Percentiles rank a stretch among this genome's conserved stretches.
phyloP scores from a whole-genome alignment of 2,113 vertebrate genomes.

The Malaclemys terrapin region DNA sequence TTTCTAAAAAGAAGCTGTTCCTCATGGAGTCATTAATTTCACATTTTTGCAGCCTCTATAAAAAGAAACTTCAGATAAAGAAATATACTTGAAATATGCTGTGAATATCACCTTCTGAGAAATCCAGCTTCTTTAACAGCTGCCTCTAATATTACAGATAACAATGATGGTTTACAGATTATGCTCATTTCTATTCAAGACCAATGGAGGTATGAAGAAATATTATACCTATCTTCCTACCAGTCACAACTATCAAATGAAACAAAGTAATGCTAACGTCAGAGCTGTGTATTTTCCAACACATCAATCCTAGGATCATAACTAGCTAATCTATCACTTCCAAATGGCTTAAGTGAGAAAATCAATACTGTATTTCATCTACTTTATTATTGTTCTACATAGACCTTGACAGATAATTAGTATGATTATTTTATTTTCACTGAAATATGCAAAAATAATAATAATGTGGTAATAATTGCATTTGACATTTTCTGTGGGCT shows the following conservation, averaged over 20 bases:
- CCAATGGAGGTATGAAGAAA: background rate
- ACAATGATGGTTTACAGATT: background rate
- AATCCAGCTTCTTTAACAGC: background rate
- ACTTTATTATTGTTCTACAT: background rate
- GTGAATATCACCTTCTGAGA: background rate
- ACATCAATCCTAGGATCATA: background rate
- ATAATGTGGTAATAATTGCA: slow-evolving; percentile 15
- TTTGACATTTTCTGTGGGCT: background rate
- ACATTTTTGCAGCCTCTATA: background rate
- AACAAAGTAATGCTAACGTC: background rate
- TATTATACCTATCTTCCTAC: background rate
- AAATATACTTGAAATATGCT: background rate
- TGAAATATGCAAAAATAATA: slow-evolving; percentile 19
- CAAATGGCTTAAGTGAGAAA: background rate
- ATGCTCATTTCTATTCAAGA: background rate
- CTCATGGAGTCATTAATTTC: background rate
- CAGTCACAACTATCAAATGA: background rate
- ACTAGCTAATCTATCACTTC: background rate
- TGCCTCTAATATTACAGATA: background rate
- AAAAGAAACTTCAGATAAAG: background rate
- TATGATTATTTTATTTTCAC: slow-evolving; percentile 45
- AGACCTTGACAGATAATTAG: slow-evolving; percentile 31
- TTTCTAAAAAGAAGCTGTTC: background rate
- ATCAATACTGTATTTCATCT: background rate
- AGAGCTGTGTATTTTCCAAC: slow-evolving; percentile 30